Evolutionary conservation across 2,888 invertebrate species (phyloP).

Genomic region (Ormyrus pomaceus): DNA sequence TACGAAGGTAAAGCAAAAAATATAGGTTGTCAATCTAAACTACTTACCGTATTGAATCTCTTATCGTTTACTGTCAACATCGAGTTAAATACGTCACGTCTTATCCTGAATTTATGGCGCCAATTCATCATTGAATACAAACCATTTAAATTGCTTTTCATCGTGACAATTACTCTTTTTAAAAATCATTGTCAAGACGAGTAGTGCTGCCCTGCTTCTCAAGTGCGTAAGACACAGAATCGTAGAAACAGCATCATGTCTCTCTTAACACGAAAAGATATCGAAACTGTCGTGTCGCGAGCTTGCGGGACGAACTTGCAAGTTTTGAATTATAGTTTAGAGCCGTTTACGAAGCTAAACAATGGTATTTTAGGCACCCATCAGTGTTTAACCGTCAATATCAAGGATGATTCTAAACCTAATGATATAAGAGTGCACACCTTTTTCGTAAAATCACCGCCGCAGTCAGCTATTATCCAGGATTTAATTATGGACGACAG

Average conservation of each 20-base stretch:
- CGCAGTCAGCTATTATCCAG: constrained; percentile 6
- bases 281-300: constrained; percentile 55
- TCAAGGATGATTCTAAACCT: constrained; percentile 9
- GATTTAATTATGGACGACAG: constrained; percentile 18
- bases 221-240: too few relatives aligned
- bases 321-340: constrained; percentile 60
- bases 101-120: too few relatives aligned
- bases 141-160: too few relatives aligned
- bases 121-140: too few relatives aligned
- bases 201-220: too few relatives aligned
- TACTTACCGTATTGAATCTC: too few relatives aligned
- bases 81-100: too few relatives aligned
- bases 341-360: constrained; percentile 64
- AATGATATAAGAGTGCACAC: background rate
- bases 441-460: constrained; percentile 37
- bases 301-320: constrained; percentile 52
- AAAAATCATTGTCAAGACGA: too few relatives aligned
- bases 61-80: too few relatives aligned
- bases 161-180: too few relatives aligned
- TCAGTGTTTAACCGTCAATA: constrained; percentile 60
- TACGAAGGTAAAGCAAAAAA: too few relatives aligned
- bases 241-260: background rate
- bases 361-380: constrained; percentile 68
- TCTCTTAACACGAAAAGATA: constrained; percentile 55
- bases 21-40: too few relatives aligned